phyloP scores from a whole-genome alignment of 2,113 vertebrate species.

The Colius striatus region DNA sequence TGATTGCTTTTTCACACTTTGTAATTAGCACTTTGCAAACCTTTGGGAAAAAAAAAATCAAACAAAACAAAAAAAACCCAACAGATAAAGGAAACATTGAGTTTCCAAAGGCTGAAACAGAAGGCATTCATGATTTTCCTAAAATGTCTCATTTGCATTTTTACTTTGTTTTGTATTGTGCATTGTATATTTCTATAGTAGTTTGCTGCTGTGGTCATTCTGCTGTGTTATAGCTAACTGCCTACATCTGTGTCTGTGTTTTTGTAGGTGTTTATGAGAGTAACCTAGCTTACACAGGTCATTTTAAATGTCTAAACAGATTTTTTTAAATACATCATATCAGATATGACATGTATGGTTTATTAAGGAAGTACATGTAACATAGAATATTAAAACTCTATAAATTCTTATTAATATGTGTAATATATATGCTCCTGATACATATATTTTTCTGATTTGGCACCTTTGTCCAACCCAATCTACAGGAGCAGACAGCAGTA shows the following conservation, averaged over 20 bases:
- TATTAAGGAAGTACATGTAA: not conserved
- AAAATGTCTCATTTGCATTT: conserved; percentile 8
- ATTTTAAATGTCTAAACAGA: not conserved
- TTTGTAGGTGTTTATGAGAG: not conserved
- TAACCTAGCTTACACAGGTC: not conserved
- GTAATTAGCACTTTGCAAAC: not conserved
- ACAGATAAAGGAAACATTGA: not conserved
- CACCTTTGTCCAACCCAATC: not conserved
- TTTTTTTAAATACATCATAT: not conserved
- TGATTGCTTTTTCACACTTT: not conserved
- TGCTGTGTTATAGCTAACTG: not conserved
- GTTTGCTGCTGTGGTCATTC: not conserved
- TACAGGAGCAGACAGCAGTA: not conserved
- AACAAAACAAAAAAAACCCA: too few relatives aligned
- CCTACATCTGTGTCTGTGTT: not conserved
- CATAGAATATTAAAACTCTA: not conserved
- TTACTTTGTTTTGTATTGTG: not conserved
- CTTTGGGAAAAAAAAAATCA: not conserved
- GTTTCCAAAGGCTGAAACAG: not conserved
- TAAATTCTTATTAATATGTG: not conserved
- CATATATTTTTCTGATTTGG: not conserved
- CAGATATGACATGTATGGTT: not conserved
- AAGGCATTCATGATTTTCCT: not conserved
- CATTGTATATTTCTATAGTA: not conserved
- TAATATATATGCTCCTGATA: not conserved